Base-by-base conservation (phyloP, 2,113 vertebrate genomes). In the Dicaeum eximium region DNA sequence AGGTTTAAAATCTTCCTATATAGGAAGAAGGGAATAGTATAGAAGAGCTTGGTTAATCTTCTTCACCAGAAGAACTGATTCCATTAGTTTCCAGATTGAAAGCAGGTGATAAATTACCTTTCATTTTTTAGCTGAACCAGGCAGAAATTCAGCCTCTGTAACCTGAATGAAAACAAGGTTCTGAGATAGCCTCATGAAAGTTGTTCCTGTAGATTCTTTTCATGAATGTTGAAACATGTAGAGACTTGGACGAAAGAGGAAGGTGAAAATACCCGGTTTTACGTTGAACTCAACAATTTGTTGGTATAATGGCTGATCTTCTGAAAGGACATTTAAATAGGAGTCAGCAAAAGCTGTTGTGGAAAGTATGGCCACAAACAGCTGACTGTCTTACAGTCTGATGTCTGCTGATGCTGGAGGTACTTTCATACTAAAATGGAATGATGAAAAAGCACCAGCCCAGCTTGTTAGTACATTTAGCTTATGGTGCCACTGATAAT, bases 41-140 rank as follows among this genome's bases (percentile, higher is more conserved):
- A 90, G 78, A 88, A 86, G 86, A 87, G 37, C n/a, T 87, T 69
- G 19, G 62, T 86, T 93, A 85, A 87, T 74, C 50, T 64, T 67
- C 73, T 66, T 83, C 22, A 50, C 38, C 40, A 70, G 92, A 85
- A 91, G n/a, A 82, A 86, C 66, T 54, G 54, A 45, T 70, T 94
- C 44, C 40, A 50, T 91, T 91, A 82, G 42, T 66, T 93, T 80
- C 45, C 57, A 71, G 31, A 35, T 37, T 74, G 66, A 96, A 88
- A 85, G 57, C 53, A 92, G 24, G 50, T 61, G 50, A 83, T 84
- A 77, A 88, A 95, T 95, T 91, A 48, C 85, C 66, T 62, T 85
- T 85, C 79, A 90, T 38, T 93, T 93, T 92, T 89, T 40, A 91
- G 51, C 80, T 91, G 90, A 92, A 92, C 57, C 85, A 73, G 40